Base-by-base conservation (phyloP, 1,140 invertebrate genomes). In the Pomacea maculata region DNA sequence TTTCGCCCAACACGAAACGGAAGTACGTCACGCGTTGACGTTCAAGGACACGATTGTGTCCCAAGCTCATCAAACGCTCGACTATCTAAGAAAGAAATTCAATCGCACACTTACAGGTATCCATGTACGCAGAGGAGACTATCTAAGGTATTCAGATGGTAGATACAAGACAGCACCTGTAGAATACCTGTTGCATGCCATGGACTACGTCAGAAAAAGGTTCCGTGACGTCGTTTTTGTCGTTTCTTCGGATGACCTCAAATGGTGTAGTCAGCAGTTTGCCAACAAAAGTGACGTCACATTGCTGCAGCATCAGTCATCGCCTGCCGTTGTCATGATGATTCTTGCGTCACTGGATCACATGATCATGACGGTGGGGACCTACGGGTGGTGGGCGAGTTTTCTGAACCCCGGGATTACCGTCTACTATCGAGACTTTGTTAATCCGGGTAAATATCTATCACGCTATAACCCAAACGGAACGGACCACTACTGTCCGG, bases 371-470 rank as follows among this genome's bases (percentile, higher is more conserved):
- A 86, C 83, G 1, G 86, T 86, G 6, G 87, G 87, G 6, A 83
- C 84, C 7, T 88, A 83, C 77, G 83, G 87, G 5, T 88, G 87
- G 87, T 88, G 87, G 87, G 78, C 85, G 3, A 85, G 72, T 0
- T 88, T 83, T 82, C 45, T 86, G 54, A 83, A 77, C n/a, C 81
- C 81, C 65, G 89, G 89, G 52, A 81, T 67, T 1, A 80, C 82
- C 14, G 79, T 84, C 21, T 87, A 84, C 65, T 86, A 82, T 63
- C 83, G 83, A 75, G 81, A 83, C 67, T 85, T 82, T 17, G 75
- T 81, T 10, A 76, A n/a, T 19, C 80, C 81, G 8, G 76, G 75
- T 7, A 81, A 82, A 1, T 0, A 11, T 17, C 57, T 86, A 15
- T 52, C 78, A 61, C 57, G 1, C 4, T 61, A 6, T 9, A 61